These are phyloP conservation scores for Myotis vivesi DNA, from an alignment of 2,797 vertebrate species.

Conservation along the genomic window DNA sequence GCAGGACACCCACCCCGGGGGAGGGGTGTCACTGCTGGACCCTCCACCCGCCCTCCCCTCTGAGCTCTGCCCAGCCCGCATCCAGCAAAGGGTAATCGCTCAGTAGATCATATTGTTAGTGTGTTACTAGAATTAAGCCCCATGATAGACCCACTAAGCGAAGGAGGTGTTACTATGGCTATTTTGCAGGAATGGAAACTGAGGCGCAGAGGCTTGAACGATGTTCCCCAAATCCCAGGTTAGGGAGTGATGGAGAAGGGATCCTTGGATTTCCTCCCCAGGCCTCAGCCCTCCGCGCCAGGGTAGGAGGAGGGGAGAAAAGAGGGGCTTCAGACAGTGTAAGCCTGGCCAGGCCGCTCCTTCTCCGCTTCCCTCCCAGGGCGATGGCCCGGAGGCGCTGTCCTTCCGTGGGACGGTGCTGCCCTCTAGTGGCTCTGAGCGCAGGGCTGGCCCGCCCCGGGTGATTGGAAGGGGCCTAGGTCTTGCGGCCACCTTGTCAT, in stretches of 20 bases:
- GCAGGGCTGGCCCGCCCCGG: neutral
- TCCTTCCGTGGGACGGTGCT: conserved; percentile 42
- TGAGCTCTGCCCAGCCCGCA: neutral
- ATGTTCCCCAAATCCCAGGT: neutral
- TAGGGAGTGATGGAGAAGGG: neutral
- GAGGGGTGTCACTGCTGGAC: no score
- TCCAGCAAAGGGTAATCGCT: accelerated
- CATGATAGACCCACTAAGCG: accelerated
- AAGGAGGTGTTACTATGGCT: neutral
- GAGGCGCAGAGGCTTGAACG: neutral
- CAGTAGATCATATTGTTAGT: accelerated
- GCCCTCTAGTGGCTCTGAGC: conserved; percentile 40
- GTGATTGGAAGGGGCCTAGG: accelerated
- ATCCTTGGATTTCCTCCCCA: neutral
- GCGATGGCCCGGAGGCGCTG: accelerated
- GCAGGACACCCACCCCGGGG: neutral
- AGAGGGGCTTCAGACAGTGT: neutral
- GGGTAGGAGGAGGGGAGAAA: accelerated
- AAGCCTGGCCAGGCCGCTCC: accelerated
- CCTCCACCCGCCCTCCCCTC: no score
- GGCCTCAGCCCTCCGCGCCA: neutral
- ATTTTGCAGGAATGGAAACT: neutral
- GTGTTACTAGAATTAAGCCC: accelerated
- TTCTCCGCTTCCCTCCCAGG: accelerated
- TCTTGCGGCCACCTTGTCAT: no score